These are phyloP conservation scores for Agrotis exclamationis DNA, from an alignment of 2,888 invertebrate species.

Conservation along the genomic window DNA sequence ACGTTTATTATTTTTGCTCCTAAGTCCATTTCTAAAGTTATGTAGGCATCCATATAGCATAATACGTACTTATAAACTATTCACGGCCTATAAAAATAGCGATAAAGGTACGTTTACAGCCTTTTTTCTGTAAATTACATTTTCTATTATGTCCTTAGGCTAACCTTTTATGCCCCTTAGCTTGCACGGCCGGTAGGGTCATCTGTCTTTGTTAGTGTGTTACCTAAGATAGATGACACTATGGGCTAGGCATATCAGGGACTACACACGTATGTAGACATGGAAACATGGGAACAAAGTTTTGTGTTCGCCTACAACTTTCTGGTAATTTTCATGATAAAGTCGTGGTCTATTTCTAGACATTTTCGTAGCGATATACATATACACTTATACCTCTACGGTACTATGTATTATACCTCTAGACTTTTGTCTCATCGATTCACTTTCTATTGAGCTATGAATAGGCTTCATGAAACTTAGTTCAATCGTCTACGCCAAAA, in stretches of 20 bases:
- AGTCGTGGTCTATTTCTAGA: not conserved
- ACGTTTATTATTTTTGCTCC: conserved; percentile 4
- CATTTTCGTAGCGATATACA: not conserved
- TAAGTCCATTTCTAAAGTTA: conserved; percentile 17
- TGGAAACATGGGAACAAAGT: conserved; percentile 1
- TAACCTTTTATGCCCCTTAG: conserved; percentile 59
- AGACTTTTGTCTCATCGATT: not conserved
- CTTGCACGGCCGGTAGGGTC: conserved; percentile 43
- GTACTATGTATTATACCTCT: not conserved
- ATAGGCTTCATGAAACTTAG: not conserved
- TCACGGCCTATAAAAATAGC: conserved; percentile 60
- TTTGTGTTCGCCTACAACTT: not conserved
- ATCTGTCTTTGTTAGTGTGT: conserved; percentile 58
- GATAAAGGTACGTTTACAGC: conserved; percentile 57
- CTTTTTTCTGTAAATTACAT: conserved; percentile 61
- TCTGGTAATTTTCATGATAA: not conserved
- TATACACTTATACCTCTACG: not conserved
- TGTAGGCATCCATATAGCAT: conserved; percentile 7
- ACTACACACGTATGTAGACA: conserved; percentile 20
- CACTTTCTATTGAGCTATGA: not conserved
- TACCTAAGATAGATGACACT: conserved; percentile 60
- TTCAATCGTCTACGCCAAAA: not conserved
- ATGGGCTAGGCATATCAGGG: conserved; percentile 40
- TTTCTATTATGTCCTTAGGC: conserved; percentile 59
- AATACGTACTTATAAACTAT: conserved; percentile 55